Base-by-base conservation (phyloP, 1,140 invertebrate species). In the Telenomus remus region DNA sequence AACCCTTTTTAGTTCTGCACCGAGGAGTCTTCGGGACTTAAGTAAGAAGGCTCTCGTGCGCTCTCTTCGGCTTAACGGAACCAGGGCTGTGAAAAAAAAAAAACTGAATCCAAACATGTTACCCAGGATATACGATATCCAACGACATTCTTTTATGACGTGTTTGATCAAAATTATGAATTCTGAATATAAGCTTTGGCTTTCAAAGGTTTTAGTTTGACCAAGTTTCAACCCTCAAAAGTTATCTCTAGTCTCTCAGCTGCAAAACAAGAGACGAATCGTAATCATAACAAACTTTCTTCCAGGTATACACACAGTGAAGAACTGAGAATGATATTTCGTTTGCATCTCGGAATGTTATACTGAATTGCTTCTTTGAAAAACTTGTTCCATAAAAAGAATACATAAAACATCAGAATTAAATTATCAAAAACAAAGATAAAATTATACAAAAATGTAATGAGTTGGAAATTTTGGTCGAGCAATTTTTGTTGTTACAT, bases 1-100 rank as follows among this genome's bases (percentile, higher is more conserved):
- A 86, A 87, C 80, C 81, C 85, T 85, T 86, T 87, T 82, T 75
- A 72, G 60, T 78, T 78, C 75, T 79, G 80, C 79, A 80, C 64
- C 61, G 66, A 75, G 57, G 43, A 81, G 80, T 80, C 77, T 81
- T 79, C 74, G 50, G 69, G 76, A 78, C 68, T 80, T 77, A 81
- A 70, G 61, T 37, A 65, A 68, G 64, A 66, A 71, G 69, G 60
- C 53, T 74, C 75, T 71, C 54, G 35, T 34, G 63, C 43, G 56
- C 65, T 37, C 68, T 68, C 59, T 66, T 63, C 68, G 70, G 69
- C 70, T 78, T 78, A 78, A 78, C 49, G 53, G 48, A 63, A 27
- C 50, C 56, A 16, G 39, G 12, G 47, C 27, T 44, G 43, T 13
- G 12, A 12, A 44, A n/a, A 43, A 43, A 12, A 44, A n/a, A 44